Evolutionary conservation across 2,113 vertebrate species (phyloP).

Genomic region (Sula dactylatra): DNA sequence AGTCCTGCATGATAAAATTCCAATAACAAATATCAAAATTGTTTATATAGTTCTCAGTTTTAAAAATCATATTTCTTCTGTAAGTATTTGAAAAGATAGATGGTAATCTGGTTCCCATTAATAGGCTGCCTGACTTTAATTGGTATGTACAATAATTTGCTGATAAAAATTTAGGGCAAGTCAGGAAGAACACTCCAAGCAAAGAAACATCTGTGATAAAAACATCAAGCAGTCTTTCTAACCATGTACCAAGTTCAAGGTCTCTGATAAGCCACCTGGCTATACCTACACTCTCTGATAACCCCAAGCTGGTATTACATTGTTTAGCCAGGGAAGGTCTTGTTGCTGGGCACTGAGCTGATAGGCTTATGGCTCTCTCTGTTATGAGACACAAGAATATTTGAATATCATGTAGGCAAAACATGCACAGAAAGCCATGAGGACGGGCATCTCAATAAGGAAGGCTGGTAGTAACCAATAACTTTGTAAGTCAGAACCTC

Average conservation of each 20-base stretch:
- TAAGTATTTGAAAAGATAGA: neutral
- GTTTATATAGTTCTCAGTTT: neutral
- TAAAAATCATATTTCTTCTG: accelerated
- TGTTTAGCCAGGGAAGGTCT: conserved; percentile 47
- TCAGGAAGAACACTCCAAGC: conserved; percentile 14
- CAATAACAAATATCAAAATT: neutral
- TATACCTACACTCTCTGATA: conserved; percentile 20
- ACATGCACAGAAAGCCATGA: neutral
- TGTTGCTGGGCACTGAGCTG: conserved; percentile 34
- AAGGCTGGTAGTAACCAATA: neutral
- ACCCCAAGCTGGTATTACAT: conserved; percentile 64
- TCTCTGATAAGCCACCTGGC: conserved; percentile 66
- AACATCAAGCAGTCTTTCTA: conserved; percentile 37
- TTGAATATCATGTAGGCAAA: neutral
- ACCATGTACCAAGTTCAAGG: conserved; percentile 60
- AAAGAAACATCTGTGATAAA: conserved; percentile 62
- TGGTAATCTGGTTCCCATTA: neutral
- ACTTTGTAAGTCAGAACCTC: neutral
- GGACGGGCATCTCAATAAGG: neutral
- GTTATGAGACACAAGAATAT: neutral
- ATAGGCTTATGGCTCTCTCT: neutral
- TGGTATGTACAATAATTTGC: neutral
- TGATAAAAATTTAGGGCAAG: conserved; percentile 31
- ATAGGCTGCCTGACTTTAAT: neutral
- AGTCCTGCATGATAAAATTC: neutral